These are phyloP conservation scores for Syrmaticus mikado DNA, from an alignment of 2,113 vertebrate species.

Conservation along the genomic window DNA sequence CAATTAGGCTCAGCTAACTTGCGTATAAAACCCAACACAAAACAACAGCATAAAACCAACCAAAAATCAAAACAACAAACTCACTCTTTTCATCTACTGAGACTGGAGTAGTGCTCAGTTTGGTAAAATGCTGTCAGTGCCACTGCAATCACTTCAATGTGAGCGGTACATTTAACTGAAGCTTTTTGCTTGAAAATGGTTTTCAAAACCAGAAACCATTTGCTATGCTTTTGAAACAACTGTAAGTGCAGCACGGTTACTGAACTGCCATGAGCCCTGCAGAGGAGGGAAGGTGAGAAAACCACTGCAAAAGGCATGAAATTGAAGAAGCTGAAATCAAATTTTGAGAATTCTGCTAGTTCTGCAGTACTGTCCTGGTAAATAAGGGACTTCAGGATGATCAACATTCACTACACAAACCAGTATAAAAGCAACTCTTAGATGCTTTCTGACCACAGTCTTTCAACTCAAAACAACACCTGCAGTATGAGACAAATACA, in stretches of 20 bases:
- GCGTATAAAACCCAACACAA: not conserved
- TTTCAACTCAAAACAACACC: not conserved
- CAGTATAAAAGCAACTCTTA: not conserved
- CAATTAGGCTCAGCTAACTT: not conserved
- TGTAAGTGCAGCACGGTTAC: fast-evolving
- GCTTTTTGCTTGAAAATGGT: not conserved
- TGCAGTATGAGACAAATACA: not conserved
- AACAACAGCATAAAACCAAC: not conserved
- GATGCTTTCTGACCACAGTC: not conserved
- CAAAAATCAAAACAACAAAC: not conserved
- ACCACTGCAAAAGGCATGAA: not conserved
- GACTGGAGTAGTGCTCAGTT: fast-evolving
- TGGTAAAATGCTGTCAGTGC: not conserved
- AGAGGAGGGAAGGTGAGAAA: not conserved
- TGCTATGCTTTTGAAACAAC: not conserved
- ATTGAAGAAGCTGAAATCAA: not conserved
- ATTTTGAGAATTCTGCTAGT: not conserved
- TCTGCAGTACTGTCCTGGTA: fast-evolving
- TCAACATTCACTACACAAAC: not conserved
- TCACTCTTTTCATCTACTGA: not conserved
- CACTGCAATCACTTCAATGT: not conserved
- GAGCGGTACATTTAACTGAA: not conserved
- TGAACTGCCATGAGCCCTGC: not conserved
- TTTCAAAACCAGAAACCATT: not conserved
- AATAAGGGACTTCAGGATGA: not conserved